phyloP scores from a whole-genome alignment of 2,113 vertebrate species.

The Equus quagga region DNA sequence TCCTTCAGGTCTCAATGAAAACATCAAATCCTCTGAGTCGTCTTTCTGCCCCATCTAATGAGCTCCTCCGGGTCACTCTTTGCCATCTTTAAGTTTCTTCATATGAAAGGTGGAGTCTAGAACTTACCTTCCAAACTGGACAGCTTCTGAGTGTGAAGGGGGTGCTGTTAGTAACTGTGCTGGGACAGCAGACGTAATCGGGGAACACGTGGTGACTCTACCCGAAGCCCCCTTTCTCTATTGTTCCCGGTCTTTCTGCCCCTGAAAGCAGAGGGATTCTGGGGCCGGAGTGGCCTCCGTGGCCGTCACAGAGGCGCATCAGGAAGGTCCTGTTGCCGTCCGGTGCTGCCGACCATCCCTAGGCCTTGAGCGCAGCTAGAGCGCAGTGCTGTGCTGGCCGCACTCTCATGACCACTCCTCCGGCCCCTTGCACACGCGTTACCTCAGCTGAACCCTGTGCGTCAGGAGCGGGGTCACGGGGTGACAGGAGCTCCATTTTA shows the following conservation, averaged over 20 bases:
- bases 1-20: not conserved
- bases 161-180: rapidly evolving
- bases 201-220: rapidly evolving
- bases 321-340: not conserved
- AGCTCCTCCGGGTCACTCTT: not conserved
- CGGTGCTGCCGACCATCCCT: too few relatives aligned
- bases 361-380: too few relatives aligned
- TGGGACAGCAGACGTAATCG: rapidly evolving
- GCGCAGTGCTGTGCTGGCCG: too few relatives aligned
- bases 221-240: rapidly evolving
- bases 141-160: not conserved
- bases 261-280: not conserved
- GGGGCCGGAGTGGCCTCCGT: not conserved
- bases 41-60: not conserved
- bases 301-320: rapidly evolving
- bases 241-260: not conserved
- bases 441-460: not conserved
- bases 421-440: not conserved
- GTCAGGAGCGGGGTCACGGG: not conserved
- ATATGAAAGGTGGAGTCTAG: not conserved
- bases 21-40: not conserved
- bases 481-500: not conserved
- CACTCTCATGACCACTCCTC: not conserved
- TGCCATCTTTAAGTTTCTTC: not conserved
- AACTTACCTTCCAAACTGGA: not conserved